These are phyloP conservation scores for Lithophane semibrunnea DNA, from an alignment of 2,888 invertebrate genomes.

Conservation along the genomic window DNA sequence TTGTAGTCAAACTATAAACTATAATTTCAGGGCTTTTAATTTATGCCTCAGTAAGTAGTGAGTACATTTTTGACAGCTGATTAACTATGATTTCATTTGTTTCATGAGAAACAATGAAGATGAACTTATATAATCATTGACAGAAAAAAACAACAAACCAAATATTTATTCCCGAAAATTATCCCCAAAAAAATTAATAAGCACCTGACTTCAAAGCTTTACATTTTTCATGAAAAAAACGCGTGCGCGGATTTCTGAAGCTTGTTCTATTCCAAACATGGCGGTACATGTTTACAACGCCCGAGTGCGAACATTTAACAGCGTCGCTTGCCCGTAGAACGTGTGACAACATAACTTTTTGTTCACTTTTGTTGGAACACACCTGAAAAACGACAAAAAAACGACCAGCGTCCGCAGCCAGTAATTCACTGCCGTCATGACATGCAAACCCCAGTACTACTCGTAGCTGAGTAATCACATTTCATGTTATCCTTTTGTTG, in stretches of 20 bases:
- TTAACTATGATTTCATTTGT: too few species aligned
- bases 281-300: constrained; percentile 79
- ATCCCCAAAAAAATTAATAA: constrained; percentile 1
- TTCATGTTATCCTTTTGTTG: constrained; percentile 86
- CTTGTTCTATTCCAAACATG: constrained; percentile 76
- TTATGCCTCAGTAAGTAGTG: neutral
- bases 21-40: neutral
- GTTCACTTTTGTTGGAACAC: constrained; percentile 79
- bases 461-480: constrained; percentile 85
- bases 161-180: neutral
- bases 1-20: neutral
- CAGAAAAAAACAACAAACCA: neutral
- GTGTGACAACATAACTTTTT: constrained; percentile 81
- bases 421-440: constrained; percentile 86
- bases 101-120: too few species aligned
- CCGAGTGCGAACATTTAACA: constrained; percentile 81
- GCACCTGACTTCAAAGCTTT: constrained; percentile 26
- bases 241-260: constrained; percentile 51
- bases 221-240: constrained; percentile 38
- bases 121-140: neutral
- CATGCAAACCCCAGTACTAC: constrained; percentile 81
- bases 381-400: constrained; percentile 80
- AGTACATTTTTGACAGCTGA: neutral
- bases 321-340: constrained; percentile 73
- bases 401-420: constrained; percentile 65